Percentiles rank a stretch among this genome's conserved stretches.
phyloP scores from a whole-genome alignment of 2,888 invertebrate genomes.

The Heliconius aoede region DNA sequence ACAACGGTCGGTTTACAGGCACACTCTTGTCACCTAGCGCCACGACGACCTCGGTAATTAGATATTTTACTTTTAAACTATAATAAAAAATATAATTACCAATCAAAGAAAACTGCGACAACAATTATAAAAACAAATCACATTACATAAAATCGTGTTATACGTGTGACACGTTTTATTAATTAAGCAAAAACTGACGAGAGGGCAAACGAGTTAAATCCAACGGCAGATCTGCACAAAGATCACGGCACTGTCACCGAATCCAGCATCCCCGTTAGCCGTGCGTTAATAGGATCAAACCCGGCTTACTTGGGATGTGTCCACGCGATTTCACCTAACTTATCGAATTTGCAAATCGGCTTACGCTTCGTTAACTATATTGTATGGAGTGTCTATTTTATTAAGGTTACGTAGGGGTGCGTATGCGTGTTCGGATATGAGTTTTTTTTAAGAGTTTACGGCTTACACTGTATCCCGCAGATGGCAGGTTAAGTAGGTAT shows the following conservation, averaged over 20 bases:
- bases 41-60: no score
- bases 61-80: neutral
- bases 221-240: constrained; percentile 60
- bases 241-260: constrained; percentile 73
- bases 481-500: no score
- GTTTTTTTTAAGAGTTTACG: neutral
- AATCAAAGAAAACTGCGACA: neutral
- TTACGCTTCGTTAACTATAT: constrained; percentile 79
- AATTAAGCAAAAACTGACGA: constrained; percentile 33
- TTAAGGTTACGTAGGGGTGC: constrained; percentile 32
- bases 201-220: constrained; percentile 49
- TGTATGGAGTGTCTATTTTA: constrained; percentile 50
- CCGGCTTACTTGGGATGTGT: constrained; percentile 79
- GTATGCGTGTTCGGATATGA: neutral
- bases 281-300: constrained; percentile 82
- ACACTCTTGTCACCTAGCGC: no score
- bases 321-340: constrained; percentile 81
- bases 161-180: constrained; percentile 20
- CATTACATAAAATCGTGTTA: neutral
- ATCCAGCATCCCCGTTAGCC: constrained; percentile 79
- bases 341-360: constrained; percentile 82
- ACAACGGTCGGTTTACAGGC: no score
- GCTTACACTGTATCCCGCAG: no score
- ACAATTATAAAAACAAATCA: neutral
- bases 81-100: neutral